Base-by-base conservation (phyloP, 1,140 invertebrate genomes). In the Anthonomus grandis region DNA sequence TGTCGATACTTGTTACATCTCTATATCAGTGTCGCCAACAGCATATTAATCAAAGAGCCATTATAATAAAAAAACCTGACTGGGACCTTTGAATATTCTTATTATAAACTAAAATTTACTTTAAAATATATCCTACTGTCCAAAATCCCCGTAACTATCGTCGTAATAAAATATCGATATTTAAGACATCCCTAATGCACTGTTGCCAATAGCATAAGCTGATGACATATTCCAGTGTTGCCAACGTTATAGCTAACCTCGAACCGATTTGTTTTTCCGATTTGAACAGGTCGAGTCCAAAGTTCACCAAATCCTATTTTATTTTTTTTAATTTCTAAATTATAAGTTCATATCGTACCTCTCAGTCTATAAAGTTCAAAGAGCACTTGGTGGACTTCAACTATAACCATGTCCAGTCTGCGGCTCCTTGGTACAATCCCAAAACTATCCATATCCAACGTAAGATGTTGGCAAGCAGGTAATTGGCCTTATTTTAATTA, bases 351-450 rank as follows among this genome's bases (percentile, higher is more conserved):
- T 53, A 17, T 4, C 8, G 22, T 42, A 49, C 15, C 23, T 15
- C 5, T 18, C 23, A 21, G 15, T 56, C 19, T 13, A 21, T 38
- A 19, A 17, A 57, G 41, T 57, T 57, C 42, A 60, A 53, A 48
- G 37, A 39, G 19, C 52, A 41, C 31, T 39, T 41, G 19, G 45
- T 46, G 18, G 45, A 39, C 25, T 48, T 42, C 1, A 15, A 12
- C 10, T n/a, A 27, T 13, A 59, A 55, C 34, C 21, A 63, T 63
- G 59, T 58, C 68, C 21, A 61, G 57, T 37, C 39, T 63, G 46
- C 59, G 68, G 49, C 50, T 70, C 50, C 66, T 70, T 47, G 68
- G 68, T 34, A 48, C 52, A 41, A 61, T 70, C 56, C 57, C 42
- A 18, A 64, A 58, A 57, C 59, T 68, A 21, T 53, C 66, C 13